Conservation (phyloP, 35 echinoderm and acorn worm species). For the Holothuria glaberrima region DNA sequence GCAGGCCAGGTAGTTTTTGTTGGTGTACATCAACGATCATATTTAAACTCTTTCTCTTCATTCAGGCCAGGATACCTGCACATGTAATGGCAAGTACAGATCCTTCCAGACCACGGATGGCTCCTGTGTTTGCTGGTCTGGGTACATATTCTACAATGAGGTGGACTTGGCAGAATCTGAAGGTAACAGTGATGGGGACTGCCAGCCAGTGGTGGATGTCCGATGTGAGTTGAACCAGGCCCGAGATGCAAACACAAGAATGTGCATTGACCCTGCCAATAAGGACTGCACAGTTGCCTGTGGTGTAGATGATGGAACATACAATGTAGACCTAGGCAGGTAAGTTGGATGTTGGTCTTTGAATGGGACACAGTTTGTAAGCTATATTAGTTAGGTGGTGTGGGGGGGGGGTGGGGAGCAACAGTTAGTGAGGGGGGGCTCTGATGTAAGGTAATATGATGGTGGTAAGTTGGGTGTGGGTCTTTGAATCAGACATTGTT, state of each 20-base stretch:
- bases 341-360: slow-evolving; percentile 30
- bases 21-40: no score
- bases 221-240: slow-evolving; percentile 84
- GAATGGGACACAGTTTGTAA: no score
- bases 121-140: slow-evolving; percentile 91
- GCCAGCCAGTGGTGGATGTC: slow-evolving; percentile 82
- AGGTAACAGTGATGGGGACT: slow-evolving; percentile 86
- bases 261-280: slow-evolving; percentile 64
- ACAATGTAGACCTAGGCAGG: slow-evolving; percentile 77
- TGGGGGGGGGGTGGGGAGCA: no score
- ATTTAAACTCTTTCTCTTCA: no score
- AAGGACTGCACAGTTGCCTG: slow-evolving; percentile 68
- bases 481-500: no score
- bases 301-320: slow-evolving; percentile 57
- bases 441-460: no score
- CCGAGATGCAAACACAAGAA: slow-evolving; percentile 73
- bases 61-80: slow-evolving; percentile 74
- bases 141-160: slow-evolving; percentile 91
- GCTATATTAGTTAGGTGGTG: no score
- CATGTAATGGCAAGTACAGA: slow-evolving; percentile 77
- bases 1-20: no score
- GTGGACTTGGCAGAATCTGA: slow-evolving; percentile 67
- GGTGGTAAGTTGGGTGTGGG: slow-evolving; percentile 58
- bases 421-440: no score
- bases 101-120: slow-evolving; percentile 93